phyloP scores from a whole-genome alignment of 1,140 invertebrate genomes.

The Cheumatopsyche charites region DNA sequence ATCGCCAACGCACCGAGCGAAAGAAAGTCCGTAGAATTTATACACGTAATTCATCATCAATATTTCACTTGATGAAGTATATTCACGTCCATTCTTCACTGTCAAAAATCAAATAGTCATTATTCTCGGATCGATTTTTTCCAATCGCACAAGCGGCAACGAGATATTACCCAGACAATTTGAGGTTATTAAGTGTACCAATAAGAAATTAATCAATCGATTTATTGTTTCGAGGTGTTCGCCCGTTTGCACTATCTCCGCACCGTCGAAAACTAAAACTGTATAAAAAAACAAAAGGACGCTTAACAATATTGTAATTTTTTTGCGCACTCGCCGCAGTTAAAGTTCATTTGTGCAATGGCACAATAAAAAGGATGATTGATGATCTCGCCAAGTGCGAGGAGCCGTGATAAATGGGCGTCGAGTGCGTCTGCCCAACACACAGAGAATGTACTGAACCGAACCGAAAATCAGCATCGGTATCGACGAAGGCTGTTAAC shows the following conservation, averaged over 20 bases:
- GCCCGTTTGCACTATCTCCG: no score
- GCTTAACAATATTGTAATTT: constrained; percentile 24
- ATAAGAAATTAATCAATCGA: constrained; percentile 35
- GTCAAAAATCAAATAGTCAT: constrained; percentile 41
- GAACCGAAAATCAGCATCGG: constrained; percentile 13
- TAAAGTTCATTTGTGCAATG: constrained; percentile 29
- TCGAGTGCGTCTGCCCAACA: background rate
- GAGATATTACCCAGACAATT: constrained; percentile 33
- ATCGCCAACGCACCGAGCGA: constrained; percentile 1
- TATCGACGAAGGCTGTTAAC: background rate
- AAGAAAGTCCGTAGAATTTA: constrained; percentile 38
- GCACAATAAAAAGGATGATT: constrained; percentile 25
- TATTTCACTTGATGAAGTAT: constrained; percentile 41
- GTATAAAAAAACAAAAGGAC: constrained; percentile 17
- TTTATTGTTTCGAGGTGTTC: constrained; percentile 29
- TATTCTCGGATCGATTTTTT: constrained; percentile 31
- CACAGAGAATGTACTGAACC: no score
- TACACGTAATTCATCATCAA: constrained; percentile 37
- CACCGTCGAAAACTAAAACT: background rate
- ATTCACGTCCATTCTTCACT: constrained; percentile 38
- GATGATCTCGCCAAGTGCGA: background rate
- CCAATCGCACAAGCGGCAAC: constrained; percentile 11
- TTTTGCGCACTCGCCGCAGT: constrained; percentile 9
- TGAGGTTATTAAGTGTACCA: constrained; percentile 36
- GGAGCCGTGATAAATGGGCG: constrained; percentile 20